phyloP scores from a whole-genome alignment of 2,113 vertebrate genomes.

The Ariopsis seemanni region DNA sequence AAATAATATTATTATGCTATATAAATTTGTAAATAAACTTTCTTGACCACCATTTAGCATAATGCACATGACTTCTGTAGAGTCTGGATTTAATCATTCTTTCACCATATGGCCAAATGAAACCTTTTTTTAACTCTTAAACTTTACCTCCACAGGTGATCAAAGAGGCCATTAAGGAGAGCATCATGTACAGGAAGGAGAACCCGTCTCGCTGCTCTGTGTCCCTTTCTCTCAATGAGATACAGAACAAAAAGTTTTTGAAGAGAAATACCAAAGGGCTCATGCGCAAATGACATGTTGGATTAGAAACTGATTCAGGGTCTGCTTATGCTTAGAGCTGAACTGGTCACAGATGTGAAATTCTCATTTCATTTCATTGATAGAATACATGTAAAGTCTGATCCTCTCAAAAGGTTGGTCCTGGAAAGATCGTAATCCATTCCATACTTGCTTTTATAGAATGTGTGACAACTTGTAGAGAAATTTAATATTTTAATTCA shows the following conservation, averaged over 20 bases:
- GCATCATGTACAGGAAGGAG: conserved; percentile 83
- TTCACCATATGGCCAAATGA: neutral
- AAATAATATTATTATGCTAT: too few species aligned
- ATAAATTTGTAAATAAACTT: neutral
- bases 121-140: neutral
- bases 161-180: conserved; percentile 85
- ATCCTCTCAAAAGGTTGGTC: neutral
- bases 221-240: conserved; percentile 82
- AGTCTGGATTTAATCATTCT: neutral
- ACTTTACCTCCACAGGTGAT: conserved; percentile 76
- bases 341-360: neutral
- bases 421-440: neutral
- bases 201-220: conserved; percentile 77
- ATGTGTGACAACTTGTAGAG: neutral
- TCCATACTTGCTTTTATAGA: neutral
- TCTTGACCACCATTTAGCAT: neutral
- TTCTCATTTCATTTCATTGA: conserved; percentile 13
- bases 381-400: neutral
- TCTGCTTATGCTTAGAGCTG: neutral
- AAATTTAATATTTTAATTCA: conserved; percentile 52
- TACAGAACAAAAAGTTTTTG: conserved; percentile 82
- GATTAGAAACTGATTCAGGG: neutral
- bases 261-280: conserved; percentile 75
- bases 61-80: neutral
- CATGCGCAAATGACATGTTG: conserved; percentile 53